Base-by-base conservation (phyloP, 1,140 invertebrate species). In the Apis dorsata region DNA sequence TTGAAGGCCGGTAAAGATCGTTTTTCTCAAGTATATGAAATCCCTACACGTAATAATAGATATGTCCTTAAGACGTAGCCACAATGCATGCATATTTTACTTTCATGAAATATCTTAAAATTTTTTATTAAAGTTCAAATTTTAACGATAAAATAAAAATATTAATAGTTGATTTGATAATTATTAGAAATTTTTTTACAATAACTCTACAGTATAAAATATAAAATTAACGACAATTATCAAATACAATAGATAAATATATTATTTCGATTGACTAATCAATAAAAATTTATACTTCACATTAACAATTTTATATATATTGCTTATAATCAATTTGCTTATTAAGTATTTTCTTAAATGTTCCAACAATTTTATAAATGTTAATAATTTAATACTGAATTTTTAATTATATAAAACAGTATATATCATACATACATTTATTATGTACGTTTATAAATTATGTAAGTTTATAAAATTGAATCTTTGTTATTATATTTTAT, bases 1-100 rank as follows among this genome's bases (percentile, higher is more conserved):
- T 92, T 84, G 83, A 92, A 92, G 91, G 90, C 93, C 92, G 92
- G 92, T 90, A 91, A 90, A 88, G 88, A 90, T 88, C 90, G 89
- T 82, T 88, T 84, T 85, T 81, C 72, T 77, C 51, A 51, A 63
- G 59, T 71, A 55, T 53, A 72, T 80, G 51, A 80, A 80, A 70
- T 80, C 55, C 72, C 49, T 44, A 9, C 51, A 28, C 51, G n/a
- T 17, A 63, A 71, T 17, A 63, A 71, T 65, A 83, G 81, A 71
- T 28, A 44, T 34, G 57, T 51, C 79, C 34, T 63, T 68, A 75
- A 49, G 51, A 66, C 55, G 79, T 28, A 68, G 4, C 63, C 49
- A 19, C 34, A 71, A 57, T 21, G 44, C 15, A 19, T 17, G 9
- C 19, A 13, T 21, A 1, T 21, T 21, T n/a, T 9, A 53, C 19